phyloP scores from a whole-genome alignment of 2,113 vertebrate species.

The Ophthalmolycus amberensis region DNA sequence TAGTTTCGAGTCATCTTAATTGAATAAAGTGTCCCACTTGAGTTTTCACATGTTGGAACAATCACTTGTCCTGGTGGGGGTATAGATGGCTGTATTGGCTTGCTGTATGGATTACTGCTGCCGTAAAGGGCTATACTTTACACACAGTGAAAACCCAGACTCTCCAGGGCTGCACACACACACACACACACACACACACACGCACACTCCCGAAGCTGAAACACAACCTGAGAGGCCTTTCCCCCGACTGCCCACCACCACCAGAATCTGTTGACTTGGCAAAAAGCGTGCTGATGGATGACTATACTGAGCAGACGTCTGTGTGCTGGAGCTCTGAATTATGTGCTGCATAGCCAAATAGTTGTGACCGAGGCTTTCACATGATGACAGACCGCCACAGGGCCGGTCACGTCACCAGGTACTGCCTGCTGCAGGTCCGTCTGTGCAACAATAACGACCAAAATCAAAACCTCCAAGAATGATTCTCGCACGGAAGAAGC shows the following conservation, averaged over 20 bases:
- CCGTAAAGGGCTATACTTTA: conserved; percentile 46
- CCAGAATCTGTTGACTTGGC: conserved; percentile 76
- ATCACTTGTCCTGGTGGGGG: conserved; percentile 8
- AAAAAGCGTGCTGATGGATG: conserved; percentile 70
- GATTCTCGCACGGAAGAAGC: not conserved
- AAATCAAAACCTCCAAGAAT: not conserved
- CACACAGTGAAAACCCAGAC: conserved; percentile 25
- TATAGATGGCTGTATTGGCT: conserved; percentile 53
- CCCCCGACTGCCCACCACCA: conserved; percentile 47
- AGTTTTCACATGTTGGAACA: conserved; percentile 46
- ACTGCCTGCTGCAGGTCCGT: conserved; percentile 48
- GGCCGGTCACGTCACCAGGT: conserved; percentile 51
- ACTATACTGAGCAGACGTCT: conserved; percentile 48
- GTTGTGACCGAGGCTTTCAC: conserved; percentile 53
- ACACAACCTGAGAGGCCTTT: conserved; percentile 58
- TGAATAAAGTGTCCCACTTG: conserved; percentile 27
- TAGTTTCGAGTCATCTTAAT: conserved; percentile 10
- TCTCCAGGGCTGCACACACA: not conserved
- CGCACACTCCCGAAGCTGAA: conserved; percentile 33
- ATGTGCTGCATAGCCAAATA: conserved; percentile 77
- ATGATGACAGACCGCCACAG: conserved; percentile 42
- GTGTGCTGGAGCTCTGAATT: conserved; percentile 59
- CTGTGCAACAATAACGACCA: conserved; percentile 39
- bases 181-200: conserved; percentile 9
- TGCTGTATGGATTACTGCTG: conserved; percentile 56